Percentiles rank a stretch among this genome's conserved stretches.
Evolutionary conservation across 1,140 invertebrate genomes (phyloP).

Genomic region (Lethrus apterus): DNA sequence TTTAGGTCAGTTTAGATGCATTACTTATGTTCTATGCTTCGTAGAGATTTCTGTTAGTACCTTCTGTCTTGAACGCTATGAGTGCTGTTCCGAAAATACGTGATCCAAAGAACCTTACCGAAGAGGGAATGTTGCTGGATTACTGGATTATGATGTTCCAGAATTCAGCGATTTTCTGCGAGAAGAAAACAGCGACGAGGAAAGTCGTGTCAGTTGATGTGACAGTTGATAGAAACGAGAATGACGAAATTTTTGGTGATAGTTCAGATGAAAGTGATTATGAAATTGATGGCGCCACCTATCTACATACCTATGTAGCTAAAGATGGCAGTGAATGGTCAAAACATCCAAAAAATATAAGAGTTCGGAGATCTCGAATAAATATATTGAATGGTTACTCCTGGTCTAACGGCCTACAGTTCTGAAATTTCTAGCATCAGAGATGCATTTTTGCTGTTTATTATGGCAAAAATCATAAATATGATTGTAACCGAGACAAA

Average conservation of each 20-base stretch:
- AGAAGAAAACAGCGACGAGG: too few relatives aligned
- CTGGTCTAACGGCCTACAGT: conserved; percentile 3
- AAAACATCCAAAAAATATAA: conserved; percentile 2
- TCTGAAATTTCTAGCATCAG: conserved; percentile 2
- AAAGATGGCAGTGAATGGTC: conserved; percentile 4
- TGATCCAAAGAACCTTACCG: too few relatives aligned
- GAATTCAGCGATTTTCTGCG: neutral
- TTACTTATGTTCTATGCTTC: neutral
- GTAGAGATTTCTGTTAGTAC: conserved; percentile 1
- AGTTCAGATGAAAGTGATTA: neutral
- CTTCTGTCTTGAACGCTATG: neutral
- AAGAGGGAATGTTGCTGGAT: too few relatives aligned
- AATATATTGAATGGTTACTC: conserved; percentile 1
- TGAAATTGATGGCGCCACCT: neutral
- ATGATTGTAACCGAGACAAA: neutral
- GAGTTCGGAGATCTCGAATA: neutral
- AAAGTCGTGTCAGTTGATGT: neutral
- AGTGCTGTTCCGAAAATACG: neutral
- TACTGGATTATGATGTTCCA: conserved; percentile 4
- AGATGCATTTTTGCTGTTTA: neutral
- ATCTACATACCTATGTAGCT: conserved; percentile 8
- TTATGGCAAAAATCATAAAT: neutral
- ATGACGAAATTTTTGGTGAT: neutral
- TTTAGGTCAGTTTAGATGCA: neutral
- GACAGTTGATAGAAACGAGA: conserved; percentile 10